Evolutionary conservation across 2,113 vertebrate genomes (phyloP), one percentile per base, ranked within the genome.

Genomic region (Orientallactaga bullata): DNA sequence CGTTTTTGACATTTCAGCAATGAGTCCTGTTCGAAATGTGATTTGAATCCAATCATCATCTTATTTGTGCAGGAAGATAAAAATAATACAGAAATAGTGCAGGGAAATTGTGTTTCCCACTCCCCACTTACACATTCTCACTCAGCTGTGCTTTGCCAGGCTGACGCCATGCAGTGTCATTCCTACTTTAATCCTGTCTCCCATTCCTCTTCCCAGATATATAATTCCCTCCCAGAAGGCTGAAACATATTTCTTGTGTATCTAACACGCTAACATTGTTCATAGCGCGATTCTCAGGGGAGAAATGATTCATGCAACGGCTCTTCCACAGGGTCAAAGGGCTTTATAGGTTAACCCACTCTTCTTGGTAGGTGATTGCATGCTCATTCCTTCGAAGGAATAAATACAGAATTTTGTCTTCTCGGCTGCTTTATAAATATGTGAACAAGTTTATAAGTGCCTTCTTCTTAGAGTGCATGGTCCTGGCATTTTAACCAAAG

Each of bases 1-100:
- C 96, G 74, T 92, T 96, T 97, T 94, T 97, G 97, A 97, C 97
- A 97, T 98, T 97, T 98, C 95, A 92, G 96, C 79, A 96, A 82
- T 96, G 97, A 96, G 97, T 97, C 96, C 96, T 96, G 89, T 96
- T 97, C 96, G 96, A 92, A 94, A 95, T 94, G 91, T 95, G 90
- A 96, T 98, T 83, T 97, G 92, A 98, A 93, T 97, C 83, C 94
- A 95, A 88, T 96, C 18, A 12, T 96, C 60, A 2, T 96, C 90
- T 72, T 96, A 77, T 93, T 97, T 97, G 82, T 94, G 84, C 80
- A 96, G 82, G 86, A 92, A 97, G 87, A 96, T 95, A 51, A 97
- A 96, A 95, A 78, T 97, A 97, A 97, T 97, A 32, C 78, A 92
- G 96, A 97, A 94, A 96, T 97, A 97, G 94, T 94, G 82, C 83